Percentiles rank a stretch among this genome's conserved stretches.
phyloP scores from a whole-genome alignment of 2,888 invertebrate genomes.

The Hypolimnas misippus region DNA sequence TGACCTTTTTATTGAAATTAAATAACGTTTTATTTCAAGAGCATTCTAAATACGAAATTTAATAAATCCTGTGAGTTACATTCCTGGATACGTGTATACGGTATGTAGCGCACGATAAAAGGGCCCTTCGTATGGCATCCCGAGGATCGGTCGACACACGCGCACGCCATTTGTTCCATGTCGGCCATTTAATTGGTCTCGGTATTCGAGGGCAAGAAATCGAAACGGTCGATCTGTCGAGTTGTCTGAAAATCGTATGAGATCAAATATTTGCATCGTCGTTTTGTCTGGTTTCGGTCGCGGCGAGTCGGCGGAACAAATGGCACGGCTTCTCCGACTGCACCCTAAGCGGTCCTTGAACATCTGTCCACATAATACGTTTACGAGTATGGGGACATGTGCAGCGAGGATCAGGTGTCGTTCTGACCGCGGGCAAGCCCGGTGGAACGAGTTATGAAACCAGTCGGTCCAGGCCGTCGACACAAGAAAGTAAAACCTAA shows the following conservation, averaged over 20 bases:
- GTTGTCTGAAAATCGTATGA: conserved; percentile 26
- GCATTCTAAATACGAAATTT: not conserved
- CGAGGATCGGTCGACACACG: conserved; percentile 58
- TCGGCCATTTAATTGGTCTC: conserved; percentile 54
- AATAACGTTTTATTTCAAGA: not conserved
- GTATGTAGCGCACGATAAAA: conserved; percentile 53
- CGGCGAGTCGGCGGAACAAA: conserved; percentile 25
- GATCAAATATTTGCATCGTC: conserved; percentile 17
- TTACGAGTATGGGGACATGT: conserved; percentile 57
- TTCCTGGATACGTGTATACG: not conserved
- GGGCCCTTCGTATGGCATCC: conserved; percentile 68
- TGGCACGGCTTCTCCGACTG: conserved; percentile 28
- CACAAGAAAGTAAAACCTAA: conserved; percentile 63
- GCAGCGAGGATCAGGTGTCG: conserved; percentile 78
- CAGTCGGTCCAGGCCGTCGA: conserved; percentile 52
- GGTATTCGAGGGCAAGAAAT: conserved; percentile 49
- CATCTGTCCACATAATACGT: conserved; percentile 63
- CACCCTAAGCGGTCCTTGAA: conserved; percentile 55
- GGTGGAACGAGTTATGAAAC: conserved; percentile 67
- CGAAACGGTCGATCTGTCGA: conserved; percentile 44
- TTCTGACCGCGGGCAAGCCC: conserved; percentile 74
- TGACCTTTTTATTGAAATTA: not conserved
- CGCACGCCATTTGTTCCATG: conserved; percentile 55
- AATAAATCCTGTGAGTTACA: conserved; percentile 10
- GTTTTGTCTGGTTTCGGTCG: conserved; percentile 10